Base-by-base conservation (phyloP, 2,888 invertebrate genomes). In the Agrochola litura region DNA sequence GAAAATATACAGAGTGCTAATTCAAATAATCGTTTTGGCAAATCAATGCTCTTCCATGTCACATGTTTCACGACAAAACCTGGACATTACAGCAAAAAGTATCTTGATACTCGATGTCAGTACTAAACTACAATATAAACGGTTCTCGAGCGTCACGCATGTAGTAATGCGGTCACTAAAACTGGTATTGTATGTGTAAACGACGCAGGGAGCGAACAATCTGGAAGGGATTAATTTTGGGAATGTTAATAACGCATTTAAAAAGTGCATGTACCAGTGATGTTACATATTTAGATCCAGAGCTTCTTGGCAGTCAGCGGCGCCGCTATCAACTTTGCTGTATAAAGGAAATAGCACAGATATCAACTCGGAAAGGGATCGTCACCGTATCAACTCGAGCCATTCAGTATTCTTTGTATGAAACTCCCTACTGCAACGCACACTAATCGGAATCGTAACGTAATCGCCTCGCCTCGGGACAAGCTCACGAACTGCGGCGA, bases 111-210 rank as follows among this genome's bases (percentile, higher is more conserved):
- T 78, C 41, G 68, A 74, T 65, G 37, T 61, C 41, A 41, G 63
- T 30, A 71, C 46, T 68, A 83, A 82, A 83, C 22, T 30, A 85
- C 83, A 82, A 72, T 82, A 77, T 83, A 82, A 70, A 85, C 73
- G 67, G 25, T 9, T 54, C 49, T 65, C 70, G 46, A 30, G 43
- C 25, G 67, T n/a, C 70, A 58, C 8, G 8, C 46, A 37, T 77
- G 46, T 76, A 63, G 75, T 68, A 76, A 73, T 72, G 77, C 60
- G 70, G 77, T 56, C 82, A 58, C 56, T 67, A 77, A 73, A 85
- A 65, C 70, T 22, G 25, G 64, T 49, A 22, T 65, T 73, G 64
- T 71, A 37, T 69, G 30, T 65, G 22, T 63, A 63, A 65, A 68
- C 68, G 66, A 58, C 49, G 63, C 66, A 43, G 54, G 10, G 30